Evolutionary conservation across 2,797 vertebrate species (phyloP).

Genomic region (Limnodromus scolopaceus): DNA sequence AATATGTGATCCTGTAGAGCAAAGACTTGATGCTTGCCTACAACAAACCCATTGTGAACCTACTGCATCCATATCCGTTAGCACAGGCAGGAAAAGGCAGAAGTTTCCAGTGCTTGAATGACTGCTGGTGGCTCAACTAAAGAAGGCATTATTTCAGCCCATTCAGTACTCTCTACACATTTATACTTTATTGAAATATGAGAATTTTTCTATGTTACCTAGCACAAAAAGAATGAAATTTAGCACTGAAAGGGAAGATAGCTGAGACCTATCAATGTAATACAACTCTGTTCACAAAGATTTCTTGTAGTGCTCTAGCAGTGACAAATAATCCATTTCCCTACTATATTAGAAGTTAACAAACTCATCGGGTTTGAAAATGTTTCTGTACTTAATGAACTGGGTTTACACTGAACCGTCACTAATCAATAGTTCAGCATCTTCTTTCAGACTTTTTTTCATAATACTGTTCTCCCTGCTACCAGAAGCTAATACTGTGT

Average conservation of each 20-base stretch:
- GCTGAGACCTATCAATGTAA: neutral
- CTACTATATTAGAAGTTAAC: neutral
- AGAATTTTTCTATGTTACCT: neutral
- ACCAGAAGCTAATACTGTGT: neutral
- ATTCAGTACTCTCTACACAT: neutral
- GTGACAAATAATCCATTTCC: neutral
- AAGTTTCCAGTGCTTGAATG: neutral
- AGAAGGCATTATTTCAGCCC: neutral
- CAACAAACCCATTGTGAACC: neutral
- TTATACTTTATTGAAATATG: neutral
- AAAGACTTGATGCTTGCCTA: neutral
- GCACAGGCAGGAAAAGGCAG: neutral
- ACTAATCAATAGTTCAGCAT: neutral
- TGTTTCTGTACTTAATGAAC: neutral
- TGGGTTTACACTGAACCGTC: neutral
- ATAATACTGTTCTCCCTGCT: neutral
- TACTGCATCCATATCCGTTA: neutral
- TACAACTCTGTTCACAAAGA: neutral
- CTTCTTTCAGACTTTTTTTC: neutral
- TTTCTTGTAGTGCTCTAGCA: neutral
- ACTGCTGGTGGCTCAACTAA: neutral
- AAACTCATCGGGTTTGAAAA: neutral
- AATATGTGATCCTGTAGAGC: rapidly evolving
- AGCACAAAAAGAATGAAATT: neutral
- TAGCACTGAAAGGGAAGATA: neutral